Conservation (phyloP, 2,888 invertebrate species). For the Lamellibrachia columna region DNA sequence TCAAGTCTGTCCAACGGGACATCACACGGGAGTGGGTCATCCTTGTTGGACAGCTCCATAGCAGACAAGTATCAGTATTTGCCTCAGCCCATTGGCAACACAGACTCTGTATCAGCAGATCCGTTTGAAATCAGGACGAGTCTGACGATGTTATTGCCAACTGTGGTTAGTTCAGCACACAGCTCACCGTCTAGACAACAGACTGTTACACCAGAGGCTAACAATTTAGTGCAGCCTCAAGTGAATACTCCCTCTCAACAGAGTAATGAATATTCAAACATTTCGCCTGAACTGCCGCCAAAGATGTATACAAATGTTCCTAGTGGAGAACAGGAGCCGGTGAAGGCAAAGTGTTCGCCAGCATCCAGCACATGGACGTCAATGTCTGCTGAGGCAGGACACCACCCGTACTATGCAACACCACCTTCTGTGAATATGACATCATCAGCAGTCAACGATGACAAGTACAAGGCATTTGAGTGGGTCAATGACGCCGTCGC, state of each 20-base stretch:
- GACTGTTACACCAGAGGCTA: neutral
- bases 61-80: constrained; percentile 38
- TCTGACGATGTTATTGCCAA: neutral
- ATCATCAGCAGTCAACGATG: neutral
- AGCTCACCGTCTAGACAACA: neutral
- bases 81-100: constrained; percentile 37
- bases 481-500: constrained; percentile 66
- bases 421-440: constrained; percentile 10
- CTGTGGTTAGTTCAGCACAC: neutral
- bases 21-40: neutral
- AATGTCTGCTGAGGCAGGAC: neutral
- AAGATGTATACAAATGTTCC: constrained; percentile 30
- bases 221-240: neutral
- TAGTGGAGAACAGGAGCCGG: neutral
- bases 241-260: neutral
- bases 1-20: constrained; percentile 1
- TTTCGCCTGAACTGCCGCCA: constrained; percentile 25
- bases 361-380: neutral
- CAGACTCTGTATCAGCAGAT: constrained; percentile 25
- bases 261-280: neutral
- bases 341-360: neutral
- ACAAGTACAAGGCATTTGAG: constrained; percentile 63
- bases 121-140: constrained; percentile 33
- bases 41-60: constrained; percentile 36
- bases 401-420: neutral